Base-by-base conservation (phyloP, 2,113 vertebrate genomes). In the Apeltes quadracus region DNA sequence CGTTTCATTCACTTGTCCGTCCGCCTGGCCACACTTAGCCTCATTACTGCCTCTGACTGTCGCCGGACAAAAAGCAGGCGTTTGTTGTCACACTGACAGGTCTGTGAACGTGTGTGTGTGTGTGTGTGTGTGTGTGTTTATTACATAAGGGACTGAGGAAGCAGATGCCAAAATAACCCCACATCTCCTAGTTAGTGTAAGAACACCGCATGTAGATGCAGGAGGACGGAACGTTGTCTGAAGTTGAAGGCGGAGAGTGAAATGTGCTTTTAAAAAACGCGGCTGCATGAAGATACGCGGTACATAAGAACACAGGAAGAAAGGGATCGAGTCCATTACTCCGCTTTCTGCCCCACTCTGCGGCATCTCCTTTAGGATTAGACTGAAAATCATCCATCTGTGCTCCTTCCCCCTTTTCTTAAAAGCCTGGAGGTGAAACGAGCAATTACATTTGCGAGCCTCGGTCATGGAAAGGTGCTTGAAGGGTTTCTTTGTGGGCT, bases 401-500 rank as follows among this genome's bases (percentile, higher is more conserved):
- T 78, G 72, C 56, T 59, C 62, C 41, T 74, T 80, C 81, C 81
- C 62, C 81, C 70, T 84, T 84, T 81, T 76, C 65, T 76, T 83
- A 84, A 88, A 83, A 83, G 72, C 77, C 84, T 10, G 64, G 62
- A 62, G 83, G 74, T 86, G 84, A 87, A 88, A 87, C 83, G 75
- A 72, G 82, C 86, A 87, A 91, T 91, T 91, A 87, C 86, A 81
- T 84, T 87, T 86, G 76, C 63, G 76, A 85, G 76, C 48, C 57
- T 72, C 75, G 56, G 61, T 84, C 71, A 70, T 76, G 72, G 75
- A 88, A 79, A 83, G 82, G 83, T 87, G 87, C 76, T 85, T 81
- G 72, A 50, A 79, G 51, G 69, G 74, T 73, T 76, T 86, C 73
- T 82, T 87, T 86, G 76, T 82, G 69, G 69, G 62, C 57, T 81